Percentiles rank a stretch among this genome's conserved stretches.
phyloP scores from a whole-genome alignment of 37 sponge, comb jelly and placozoan genomes.

The Aphrocallistes beatrix region DNA sequence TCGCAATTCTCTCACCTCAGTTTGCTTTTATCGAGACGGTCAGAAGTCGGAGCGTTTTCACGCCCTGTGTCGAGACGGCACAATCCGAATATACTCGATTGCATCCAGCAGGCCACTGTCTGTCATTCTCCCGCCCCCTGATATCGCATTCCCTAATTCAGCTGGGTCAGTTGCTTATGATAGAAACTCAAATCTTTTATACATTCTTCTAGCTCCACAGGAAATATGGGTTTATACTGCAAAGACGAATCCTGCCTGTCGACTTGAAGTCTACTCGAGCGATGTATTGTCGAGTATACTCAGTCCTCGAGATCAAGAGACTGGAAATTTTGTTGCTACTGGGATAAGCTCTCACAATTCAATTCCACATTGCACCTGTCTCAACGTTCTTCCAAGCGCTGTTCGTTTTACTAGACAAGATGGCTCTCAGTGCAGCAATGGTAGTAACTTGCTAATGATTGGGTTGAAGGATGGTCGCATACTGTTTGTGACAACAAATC shows the following conservation, averaged over 20 bases:
- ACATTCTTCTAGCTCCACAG: background rate
- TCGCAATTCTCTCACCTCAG: background rate
- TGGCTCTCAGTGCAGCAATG: background rate
- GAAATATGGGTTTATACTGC: conserved; percentile 6
- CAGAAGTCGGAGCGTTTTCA: background rate
- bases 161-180: background rate
- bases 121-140: background rate
- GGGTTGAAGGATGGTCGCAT: background rate
- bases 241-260: background rate
- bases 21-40: background rate
- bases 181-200: background rate
- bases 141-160: background rate
- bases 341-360: background rate
- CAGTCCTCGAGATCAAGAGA: background rate
- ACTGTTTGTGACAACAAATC: background rate
- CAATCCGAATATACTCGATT: background rate
- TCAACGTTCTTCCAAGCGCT: background rate
- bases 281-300: background rate
- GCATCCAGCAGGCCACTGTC: background rate
- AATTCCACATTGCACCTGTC: background rate
- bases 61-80: background rate
- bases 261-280: background rate
- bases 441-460: background rate
- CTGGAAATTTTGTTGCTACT: background rate
- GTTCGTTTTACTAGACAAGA: background rate